phyloP scores from a whole-genome alignment of 2,888 invertebrate species.

The Mythimna lalbum region DNA sequence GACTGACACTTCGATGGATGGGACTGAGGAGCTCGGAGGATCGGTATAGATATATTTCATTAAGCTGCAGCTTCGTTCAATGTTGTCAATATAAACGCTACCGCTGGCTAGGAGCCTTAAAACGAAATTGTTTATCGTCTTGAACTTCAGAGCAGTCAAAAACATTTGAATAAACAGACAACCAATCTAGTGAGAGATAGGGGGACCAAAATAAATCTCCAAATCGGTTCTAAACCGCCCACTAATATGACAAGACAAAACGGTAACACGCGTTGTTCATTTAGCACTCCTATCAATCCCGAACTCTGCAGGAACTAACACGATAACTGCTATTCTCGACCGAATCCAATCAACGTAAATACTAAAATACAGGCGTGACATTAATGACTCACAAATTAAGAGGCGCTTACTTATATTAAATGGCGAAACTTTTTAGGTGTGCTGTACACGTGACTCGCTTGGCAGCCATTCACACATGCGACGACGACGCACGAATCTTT shows the following conservation, averaged over 20 bases:
- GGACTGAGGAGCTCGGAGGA: too few species aligned
- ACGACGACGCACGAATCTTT: conserved; percentile 18
- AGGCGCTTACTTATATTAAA: conserved; percentile 29
- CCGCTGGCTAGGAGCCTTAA: background rate
- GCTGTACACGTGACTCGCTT: conserved; percentile 29
- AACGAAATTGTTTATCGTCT: background rate
- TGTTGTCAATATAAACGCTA: background rate
- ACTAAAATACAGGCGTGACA: conserved; percentile 25
- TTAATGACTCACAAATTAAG: conserved; percentile 45
- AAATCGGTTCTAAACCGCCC: conserved; percentile 4
- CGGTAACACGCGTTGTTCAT: conserved; percentile 38
- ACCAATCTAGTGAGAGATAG: background rate
- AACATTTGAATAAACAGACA: background rate
- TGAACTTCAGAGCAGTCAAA: background rate
- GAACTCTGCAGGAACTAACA: conserved; percentile 38
- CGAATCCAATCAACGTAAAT: conserved; percentile 32
- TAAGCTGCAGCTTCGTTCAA: background rate
- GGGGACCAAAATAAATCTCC: conserved; percentile 17
- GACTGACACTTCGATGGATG: background rate
- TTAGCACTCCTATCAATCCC: conserved; percentile 38
- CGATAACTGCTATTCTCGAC: conserved; percentile 26
- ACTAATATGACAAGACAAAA: conserved; percentile 25
- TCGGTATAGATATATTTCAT: too few species aligned
- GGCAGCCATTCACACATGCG: conserved; percentile 30
- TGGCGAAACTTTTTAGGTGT: conserved; percentile 26